Conservation (phyloP, 2,888 invertebrate genomes). For the Acleris sparsana region DNA sequence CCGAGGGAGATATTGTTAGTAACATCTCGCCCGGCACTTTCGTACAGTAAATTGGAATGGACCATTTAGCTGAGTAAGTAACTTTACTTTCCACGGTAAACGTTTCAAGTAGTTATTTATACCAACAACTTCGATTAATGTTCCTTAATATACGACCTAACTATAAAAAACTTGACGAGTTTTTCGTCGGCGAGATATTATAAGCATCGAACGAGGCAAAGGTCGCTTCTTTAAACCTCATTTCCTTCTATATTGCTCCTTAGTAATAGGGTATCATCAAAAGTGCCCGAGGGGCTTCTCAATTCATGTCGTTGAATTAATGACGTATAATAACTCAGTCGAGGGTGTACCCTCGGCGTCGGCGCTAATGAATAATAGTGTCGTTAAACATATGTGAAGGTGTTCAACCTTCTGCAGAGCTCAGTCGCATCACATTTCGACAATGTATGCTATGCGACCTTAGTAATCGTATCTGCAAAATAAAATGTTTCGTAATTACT, state of each 20-base stretch:
- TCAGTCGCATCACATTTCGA: constrained; percentile 28
- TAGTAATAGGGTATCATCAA: constrained; percentile 63
- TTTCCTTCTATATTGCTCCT: constrained; percentile 57
- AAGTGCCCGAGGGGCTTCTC: constrained; percentile 52
- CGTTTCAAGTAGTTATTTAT: background rate
- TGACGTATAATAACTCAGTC: constrained; percentile 63
- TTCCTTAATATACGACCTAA: too few relatives aligned
- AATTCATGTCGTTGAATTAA: constrained; percentile 63
- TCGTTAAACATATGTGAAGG: constrained; percentile 46
- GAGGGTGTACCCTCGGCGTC: constrained; percentile 48
- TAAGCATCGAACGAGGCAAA: background rate
- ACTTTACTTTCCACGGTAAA: constrained; percentile 2
- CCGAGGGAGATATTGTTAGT: constrained; percentile 17
- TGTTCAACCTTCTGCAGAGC: constrained; percentile 39
- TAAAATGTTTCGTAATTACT: too few relatives aligned
- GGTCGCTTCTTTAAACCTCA: constrained; percentile 47
- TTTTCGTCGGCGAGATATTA: background rate
- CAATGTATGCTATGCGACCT: constrained; percentile 23
- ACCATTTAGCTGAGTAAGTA: constrained; percentile 19
- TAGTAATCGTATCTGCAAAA: background rate
- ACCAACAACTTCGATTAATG: too few relatives aligned
- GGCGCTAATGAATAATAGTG: constrained; percentile 53
- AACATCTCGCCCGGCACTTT: constrained; percentile 19
- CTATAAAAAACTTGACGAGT: background rate
- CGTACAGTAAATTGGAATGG: constrained; percentile 23